phyloP scores from a whole-genome alignment of 1,140 invertebrate species.

The Melitaea cinxia region DNA sequence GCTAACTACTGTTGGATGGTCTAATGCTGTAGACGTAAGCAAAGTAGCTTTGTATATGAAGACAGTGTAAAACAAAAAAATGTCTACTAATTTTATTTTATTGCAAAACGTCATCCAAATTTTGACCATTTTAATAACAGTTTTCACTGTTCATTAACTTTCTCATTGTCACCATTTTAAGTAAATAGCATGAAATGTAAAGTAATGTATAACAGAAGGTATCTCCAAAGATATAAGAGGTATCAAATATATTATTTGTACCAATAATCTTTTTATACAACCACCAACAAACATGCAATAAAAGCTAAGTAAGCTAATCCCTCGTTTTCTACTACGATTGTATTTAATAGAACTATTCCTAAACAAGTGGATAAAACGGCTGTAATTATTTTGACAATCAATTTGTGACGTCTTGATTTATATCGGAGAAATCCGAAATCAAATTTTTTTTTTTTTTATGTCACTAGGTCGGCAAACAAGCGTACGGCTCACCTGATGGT shows the following conservation, averaged over 20 bases:
- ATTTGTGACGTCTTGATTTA: neutral
- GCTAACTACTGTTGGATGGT: too few relatives aligned
- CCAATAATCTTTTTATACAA: neutral
- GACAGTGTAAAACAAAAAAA: too few relatives aligned
- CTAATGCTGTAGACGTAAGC: too few relatives aligned
- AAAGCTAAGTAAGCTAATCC: neutral
- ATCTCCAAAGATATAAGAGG: slow-evolving; percentile 5
- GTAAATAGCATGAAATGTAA: slow-evolving; percentile 4
- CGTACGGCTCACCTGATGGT: too few relatives aligned
- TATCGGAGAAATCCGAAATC: slow-evolving; percentile 20
- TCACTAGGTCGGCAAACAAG: too few relatives aligned
- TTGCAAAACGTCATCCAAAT: neutral
- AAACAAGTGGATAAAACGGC: neutral
- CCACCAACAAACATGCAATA: neutral
- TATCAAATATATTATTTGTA: neutral
- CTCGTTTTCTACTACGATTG: neutral
- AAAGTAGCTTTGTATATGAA: too few relatives aligned
- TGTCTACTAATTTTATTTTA: neutral
- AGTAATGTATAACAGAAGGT: neutral
- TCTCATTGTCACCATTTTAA: neutral
- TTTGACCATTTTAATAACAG: neutral
- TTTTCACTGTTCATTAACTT: neutral
- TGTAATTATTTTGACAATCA: neutral
- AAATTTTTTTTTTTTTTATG: too few relatives aligned
- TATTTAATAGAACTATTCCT: neutral